phyloP scores from a whole-genome alignment of 1,140 invertebrate species.

The Camponotus pennsylvanicus region DNA sequence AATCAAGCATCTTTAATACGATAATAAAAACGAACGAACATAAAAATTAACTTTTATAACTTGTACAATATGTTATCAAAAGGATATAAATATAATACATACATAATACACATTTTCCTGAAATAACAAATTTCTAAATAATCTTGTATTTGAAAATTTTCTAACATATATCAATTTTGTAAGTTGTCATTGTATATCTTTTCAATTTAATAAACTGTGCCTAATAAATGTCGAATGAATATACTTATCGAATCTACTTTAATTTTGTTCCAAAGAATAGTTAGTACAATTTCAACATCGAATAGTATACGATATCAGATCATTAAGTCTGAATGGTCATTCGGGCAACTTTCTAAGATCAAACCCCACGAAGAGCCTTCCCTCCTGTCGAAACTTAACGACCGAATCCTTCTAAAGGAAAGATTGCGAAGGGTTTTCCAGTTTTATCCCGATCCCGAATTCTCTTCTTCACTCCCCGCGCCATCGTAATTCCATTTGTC shows the following conservation, averaged over 20 bases:
- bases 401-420: conserved; percentile 22
- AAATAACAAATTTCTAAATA: too few relatives aligned
- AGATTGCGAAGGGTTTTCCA: conserved; percentile 41
- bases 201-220: too few relatives aligned
- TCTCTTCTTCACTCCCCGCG: background rate
- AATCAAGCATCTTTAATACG: too few relatives aligned
- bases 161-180: too few relatives aligned
- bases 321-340: conserved; percentile 20
- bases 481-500: conserved; percentile 55
- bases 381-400: conserved; percentile 37
- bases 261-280: background rate
- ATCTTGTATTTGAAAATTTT: too few relatives aligned
- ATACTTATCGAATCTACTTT: background rate
- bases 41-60: too few relatives aligned
- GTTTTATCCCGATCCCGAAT: conserved; percentile 61
- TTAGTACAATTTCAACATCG: background rate
- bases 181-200: too few relatives aligned
- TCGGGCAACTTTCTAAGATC: conserved; percentile 27
- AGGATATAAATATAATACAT: too few relatives aligned
- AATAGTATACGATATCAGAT: background rate
- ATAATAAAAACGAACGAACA: too few relatives aligned
- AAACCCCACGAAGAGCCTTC: background rate
- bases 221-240: background rate
- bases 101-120: too few relatives aligned
- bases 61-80: too few relatives aligned